phyloP scores from a whole-genome alignment of 2,888 invertebrate genomes.

The Hoplodrina blanda region DNA sequence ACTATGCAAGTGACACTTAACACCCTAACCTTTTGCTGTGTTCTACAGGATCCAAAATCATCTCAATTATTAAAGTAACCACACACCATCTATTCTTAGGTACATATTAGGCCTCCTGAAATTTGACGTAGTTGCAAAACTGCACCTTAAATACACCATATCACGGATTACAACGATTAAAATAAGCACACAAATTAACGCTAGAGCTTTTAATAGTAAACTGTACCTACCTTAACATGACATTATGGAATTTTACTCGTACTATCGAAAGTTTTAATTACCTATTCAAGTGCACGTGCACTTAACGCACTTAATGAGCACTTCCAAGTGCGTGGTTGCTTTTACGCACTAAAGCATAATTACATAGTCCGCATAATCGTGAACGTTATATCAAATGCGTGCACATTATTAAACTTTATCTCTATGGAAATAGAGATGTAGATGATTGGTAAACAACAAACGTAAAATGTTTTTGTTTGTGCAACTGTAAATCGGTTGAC shows the following conservation, averaged over 20 bases:
- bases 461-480: constrained; percentile 53
- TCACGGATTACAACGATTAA: too few relatives aligned
- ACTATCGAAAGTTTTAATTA: constrained; percentile 28
- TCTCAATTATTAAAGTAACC: too few relatives aligned
- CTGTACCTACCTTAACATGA: background rate
- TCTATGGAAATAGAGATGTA: constrained; percentile 25
- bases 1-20: too few relatives aligned
- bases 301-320: constrained; percentile 36
- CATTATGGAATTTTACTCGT: constrained; percentile 37
- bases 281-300: constrained; percentile 20
- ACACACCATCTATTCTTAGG: too few relatives aligned
- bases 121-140: too few relatives aligned
- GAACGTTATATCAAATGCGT: constrained; percentile 12
- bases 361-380: constrained; percentile 40
- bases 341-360: constrained; percentile 33
- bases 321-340: constrained; percentile 12
- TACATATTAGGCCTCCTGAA: too few relatives aligned
- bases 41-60: too few relatives aligned
- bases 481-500: constrained; percentile 60
- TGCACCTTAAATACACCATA: too few relatives aligned
- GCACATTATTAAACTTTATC: constrained; percentile 41
- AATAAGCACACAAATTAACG: too few relatives aligned
- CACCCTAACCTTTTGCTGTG: too few relatives aligned
- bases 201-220: too few relatives aligned
- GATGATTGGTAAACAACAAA: constrained; percentile 19